Evolutionary conservation across 2,888 invertebrate genomes (phyloP).

Genomic region (Cantharis flavilabris): DNA sequence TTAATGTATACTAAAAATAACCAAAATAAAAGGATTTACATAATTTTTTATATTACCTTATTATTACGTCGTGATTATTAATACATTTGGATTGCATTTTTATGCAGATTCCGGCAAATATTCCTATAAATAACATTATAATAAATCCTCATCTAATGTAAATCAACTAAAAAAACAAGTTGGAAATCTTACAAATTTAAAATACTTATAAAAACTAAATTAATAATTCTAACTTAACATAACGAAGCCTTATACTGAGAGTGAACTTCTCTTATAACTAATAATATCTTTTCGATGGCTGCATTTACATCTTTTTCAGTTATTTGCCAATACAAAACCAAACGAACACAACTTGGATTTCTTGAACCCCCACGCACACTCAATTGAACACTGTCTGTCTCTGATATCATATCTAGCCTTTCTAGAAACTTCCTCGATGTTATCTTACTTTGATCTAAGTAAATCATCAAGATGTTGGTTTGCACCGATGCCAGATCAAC

Average conservation of each 20-base stretch:
- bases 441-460: conserved; percentile 59
- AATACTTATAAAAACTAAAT: background rate
- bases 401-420: conserved; percentile 57
- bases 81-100: background rate
- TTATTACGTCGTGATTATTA: background rate
- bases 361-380: conserved; percentile 66
- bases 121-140: background rate
- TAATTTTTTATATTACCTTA: background rate
- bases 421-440: conserved; percentile 61
- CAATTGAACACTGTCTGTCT: conserved; percentile 58
- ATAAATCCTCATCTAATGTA: background rate
- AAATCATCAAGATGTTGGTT: conserved; percentile 77
- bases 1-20: background rate
- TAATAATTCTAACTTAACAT: background rate
- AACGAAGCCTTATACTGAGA: background rate
- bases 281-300: conserved; percentile 71
- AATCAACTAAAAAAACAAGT: background rate
- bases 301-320: conserved; percentile 67
- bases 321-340: conserved; percentile 75
- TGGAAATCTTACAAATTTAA: background rate
- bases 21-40: background rate
- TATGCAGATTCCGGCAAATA: background rate
- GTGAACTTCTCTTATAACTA: conserved; percentile 69
- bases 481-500: conserved; percentile 68
- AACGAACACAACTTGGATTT: conserved; percentile 64